Evolutionary conservation across 2,113 vertebrate genomes (phyloP).

Genomic region (Calypte anna): DNA sequence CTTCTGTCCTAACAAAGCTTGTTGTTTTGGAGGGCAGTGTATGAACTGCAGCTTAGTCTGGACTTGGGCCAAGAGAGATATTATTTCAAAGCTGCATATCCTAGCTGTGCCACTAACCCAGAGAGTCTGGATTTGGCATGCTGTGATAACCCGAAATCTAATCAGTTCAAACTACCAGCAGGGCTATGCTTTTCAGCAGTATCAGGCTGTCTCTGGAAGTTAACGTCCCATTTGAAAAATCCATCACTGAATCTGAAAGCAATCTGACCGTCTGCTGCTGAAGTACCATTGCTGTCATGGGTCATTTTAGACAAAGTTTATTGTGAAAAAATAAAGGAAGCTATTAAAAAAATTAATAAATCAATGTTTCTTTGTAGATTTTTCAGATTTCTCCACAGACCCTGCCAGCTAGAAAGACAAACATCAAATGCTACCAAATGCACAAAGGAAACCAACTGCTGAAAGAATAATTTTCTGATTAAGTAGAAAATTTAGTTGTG

Average conservation of each 20-base stretch:
- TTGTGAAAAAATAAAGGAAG: not conserved
- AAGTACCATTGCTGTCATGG: not conserved
- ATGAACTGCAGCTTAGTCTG: not conserved
- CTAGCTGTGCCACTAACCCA: not conserved
- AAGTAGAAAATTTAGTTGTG: not conserved
- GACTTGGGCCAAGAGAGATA: not conserved
- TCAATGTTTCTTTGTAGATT: not conserved
- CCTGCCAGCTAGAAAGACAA: not conserved
- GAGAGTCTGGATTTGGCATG: not conserved
- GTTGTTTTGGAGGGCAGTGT: not conserved
- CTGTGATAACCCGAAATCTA: not conserved
- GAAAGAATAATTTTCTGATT: not conserved
- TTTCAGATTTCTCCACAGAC: not conserved
- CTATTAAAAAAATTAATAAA: not conserved
- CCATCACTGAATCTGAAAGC: not conserved
- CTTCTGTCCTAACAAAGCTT: not conserved
- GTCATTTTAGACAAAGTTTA: not conserved
- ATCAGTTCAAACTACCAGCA: not conserved
- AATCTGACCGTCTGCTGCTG: not conserved
- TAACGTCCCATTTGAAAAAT: not conserved
- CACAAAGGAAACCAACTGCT: not conserved
- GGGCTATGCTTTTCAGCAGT: not conserved
- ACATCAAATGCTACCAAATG: not conserved
- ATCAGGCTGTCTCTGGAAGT: not conserved
- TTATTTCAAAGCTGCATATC: slow-evolving; percentile 9